These are phyloP conservation scores for Typhlomys cinereus DNA, from an alignment of 2,113 vertebrate genomes.

Conservation along the genomic window DNA sequence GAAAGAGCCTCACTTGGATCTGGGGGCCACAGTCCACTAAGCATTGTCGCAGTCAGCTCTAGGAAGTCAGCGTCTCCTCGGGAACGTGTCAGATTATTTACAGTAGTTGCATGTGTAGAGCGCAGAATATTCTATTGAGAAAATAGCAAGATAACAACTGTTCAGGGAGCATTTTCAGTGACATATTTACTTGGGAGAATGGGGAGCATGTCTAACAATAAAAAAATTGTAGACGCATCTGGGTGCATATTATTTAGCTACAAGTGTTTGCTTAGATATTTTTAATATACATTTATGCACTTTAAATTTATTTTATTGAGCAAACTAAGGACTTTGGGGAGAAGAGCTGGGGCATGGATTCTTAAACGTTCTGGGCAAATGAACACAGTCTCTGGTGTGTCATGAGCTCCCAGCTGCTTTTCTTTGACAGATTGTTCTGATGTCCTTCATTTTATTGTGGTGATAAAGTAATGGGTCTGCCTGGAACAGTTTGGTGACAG, in stretches of 20 bases:
- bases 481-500: conserved; percentile 69
- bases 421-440: conserved; percentile 64
- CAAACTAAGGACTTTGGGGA: conserved; percentile 74
- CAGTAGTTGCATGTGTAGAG: conserved; percentile 66
- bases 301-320: conserved; percentile 77
- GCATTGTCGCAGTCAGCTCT: background rate
- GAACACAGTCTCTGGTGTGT: conserved; percentile 14
- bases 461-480: conserved; percentile 66
- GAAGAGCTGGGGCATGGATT: conserved; percentile 46
- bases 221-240: conserved; percentile 68
- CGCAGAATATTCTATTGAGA: conserved; percentile 69
- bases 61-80: conserved; percentile 31
- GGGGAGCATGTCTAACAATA: conserved; percentile 60
- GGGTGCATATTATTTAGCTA: conserved; percentile 72
- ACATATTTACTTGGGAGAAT: conserved; percentile 76
- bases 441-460: conserved; percentile 73
- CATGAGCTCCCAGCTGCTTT: conserved; percentile 42
- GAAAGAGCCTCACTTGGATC: background rate
- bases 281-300: conserved; percentile 79
- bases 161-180: conserved; percentile 76
- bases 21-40: background rate
- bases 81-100: conserved; percentile 66
- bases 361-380: conserved; percentile 67
- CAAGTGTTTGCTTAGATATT: conserved; percentile 71
- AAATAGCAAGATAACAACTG: conserved; percentile 72